Evolutionary conservation across 92 coral and sea anemone genomes (phyloP), one percentile per base, ranked within the genome.

Genomic region (Muricea muricata): DNA sequence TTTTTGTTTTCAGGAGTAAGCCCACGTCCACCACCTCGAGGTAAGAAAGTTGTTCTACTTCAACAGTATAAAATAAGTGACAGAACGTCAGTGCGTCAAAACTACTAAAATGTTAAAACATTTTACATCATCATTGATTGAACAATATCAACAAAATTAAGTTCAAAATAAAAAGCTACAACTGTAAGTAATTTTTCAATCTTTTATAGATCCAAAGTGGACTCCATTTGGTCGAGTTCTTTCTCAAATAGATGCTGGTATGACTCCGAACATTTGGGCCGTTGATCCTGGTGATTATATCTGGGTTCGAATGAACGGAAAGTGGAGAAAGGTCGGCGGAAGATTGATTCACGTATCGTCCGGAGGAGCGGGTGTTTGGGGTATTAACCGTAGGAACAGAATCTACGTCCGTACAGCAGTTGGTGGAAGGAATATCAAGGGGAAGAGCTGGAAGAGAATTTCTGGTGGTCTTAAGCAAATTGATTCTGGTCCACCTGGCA

Each of bases 311-410:
- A 34, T 33, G 28, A 68, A 68, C 46, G 75, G 75, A 2, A 68
- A 68, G 50, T 68, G 75, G 75, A 33, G 26, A 20, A 68, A 68
- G 50, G 24, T 31, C n/a, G 20, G 20, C 13, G 75, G 75, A 34
- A 32, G 75, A 30, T 68, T 68, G 46, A 68, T 26, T 12, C 18
- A 68, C 25, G 37, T 68, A 17, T 68, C 75, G 18, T 29, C 46
- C 9, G 75, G 75, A 33, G 42, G 46, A 34, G 40, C 75, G 2
- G 75, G 75, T 34, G 47, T 68, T 3, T 68, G 75, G 75, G 75
- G 75, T 68, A 50, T 68, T 14, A 11, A 29, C 46, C 35, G 41
- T 13, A 41, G 10, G 5, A 0, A 30, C 46, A 7, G 26, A 30
- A 34, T 68, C 75, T 68, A 68, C 25, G 26, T 33, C 46, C 75